Percentiles rank a stretch among this genome's conserved stretches.
Conservation (phyloP, 2,888 invertebrate genomes). For the Agrotis ipsilon region DNA sequence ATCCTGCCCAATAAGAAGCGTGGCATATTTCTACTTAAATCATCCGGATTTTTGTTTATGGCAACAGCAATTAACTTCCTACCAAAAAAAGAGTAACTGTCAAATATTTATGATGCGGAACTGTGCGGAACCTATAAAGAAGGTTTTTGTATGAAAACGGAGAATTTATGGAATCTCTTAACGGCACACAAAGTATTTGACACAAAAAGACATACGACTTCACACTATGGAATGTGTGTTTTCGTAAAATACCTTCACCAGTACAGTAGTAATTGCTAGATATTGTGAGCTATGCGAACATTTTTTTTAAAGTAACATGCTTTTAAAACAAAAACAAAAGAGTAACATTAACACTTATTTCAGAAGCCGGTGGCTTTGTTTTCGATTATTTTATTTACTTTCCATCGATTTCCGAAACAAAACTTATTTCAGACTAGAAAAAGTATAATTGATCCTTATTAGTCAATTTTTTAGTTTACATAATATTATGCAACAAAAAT, state of each 20-base stretch:
- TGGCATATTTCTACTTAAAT: conserved; percentile 42
- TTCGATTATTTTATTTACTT: too few relatives aligned
- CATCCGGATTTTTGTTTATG: conserved; percentile 63
- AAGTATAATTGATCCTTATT: too few relatives aligned
- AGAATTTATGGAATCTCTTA: conserved; percentile 60
- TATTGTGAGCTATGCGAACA: too few relatives aligned
- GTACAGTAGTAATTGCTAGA: too few relatives aligned
- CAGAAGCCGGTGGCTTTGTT: too few relatives aligned
- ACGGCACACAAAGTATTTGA: conserved; percentile 60
- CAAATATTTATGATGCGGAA: conserved; percentile 69
- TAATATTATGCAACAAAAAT: too few relatives aligned
- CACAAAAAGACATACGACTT: conserved; percentile 57
- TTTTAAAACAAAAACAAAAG: too few relatives aligned
- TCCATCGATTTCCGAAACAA: too few relatives aligned
- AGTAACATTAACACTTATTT: too few relatives aligned
- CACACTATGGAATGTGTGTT: conserved; percentile 44
- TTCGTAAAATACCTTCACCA: conserved; percentile 18
- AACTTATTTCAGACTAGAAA: too few relatives aligned
- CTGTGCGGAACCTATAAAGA: conserved; percentile 62
- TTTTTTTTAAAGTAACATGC: too few relatives aligned
- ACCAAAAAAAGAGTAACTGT: conserved; percentile 55
- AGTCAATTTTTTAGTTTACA: too few relatives aligned
- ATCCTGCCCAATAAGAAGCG: conserved; percentile 47
- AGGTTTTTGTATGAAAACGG: conserved; percentile 52
- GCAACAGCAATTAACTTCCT: conserved; percentile 60